Conservation (phyloP, 2,113 vertebrate species). For the Gobiocypris rarus region DNA sequence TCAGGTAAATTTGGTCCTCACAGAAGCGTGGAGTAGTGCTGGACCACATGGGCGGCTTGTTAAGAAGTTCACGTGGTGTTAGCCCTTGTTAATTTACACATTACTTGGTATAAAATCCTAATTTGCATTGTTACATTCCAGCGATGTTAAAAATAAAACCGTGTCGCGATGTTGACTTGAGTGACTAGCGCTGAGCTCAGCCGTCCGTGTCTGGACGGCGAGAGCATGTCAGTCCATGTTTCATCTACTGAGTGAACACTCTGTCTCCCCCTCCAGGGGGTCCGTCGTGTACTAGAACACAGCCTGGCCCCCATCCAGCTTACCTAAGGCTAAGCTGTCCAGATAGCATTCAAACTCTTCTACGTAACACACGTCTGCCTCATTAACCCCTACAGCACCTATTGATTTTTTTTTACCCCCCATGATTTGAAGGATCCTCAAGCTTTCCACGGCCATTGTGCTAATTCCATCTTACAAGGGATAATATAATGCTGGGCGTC, state of each 20-base stretch:
- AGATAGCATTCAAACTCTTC: constrained; percentile 30
- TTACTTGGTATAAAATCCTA: constrained; percentile 10
- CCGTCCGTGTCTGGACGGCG: background rate
- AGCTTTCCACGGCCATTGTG: constrained; percentile 22
- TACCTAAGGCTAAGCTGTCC: constrained; percentile 34
- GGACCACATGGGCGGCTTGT: background rate
- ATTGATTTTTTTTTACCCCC: constrained; percentile 48
- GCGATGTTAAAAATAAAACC: background rate
- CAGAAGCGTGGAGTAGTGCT: background rate
- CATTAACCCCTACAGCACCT: constrained; percentile 48
- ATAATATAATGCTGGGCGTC: background rate
- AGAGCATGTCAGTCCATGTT: constrained; percentile 3
- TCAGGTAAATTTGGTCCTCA: constrained; percentile 19
- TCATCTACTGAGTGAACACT: constrained; percentile 11
- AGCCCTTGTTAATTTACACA: constrained; percentile 3
- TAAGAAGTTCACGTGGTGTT: constrained; percentile 5
- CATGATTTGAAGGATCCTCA: constrained; percentile 29
- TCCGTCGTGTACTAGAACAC: constrained; percentile 22
- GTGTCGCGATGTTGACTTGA: background rate
- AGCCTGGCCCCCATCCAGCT: background rate
- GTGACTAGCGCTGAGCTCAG: background rate
- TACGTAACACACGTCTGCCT: constrained; percentile 36
- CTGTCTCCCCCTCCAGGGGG: background rate
- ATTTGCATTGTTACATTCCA: background rate
- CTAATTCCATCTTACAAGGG: constrained; percentile 33